Percentiles rank a stretch among this genome's conserved stretches.
Conservation (phyloP, 2,113 vertebrate genomes). For the human region DNA sequence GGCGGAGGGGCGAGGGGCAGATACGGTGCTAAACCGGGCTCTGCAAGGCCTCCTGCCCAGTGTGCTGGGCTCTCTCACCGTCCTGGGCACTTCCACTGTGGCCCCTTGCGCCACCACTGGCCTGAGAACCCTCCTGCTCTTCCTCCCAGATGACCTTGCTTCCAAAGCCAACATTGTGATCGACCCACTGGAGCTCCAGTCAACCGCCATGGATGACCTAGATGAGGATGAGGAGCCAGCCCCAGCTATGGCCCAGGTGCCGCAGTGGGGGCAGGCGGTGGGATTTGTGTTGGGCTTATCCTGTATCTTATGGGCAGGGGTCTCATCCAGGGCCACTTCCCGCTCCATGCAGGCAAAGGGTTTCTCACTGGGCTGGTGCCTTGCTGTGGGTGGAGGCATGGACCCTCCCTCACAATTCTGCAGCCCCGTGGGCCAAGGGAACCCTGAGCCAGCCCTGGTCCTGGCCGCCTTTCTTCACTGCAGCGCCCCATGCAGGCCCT, state of each 20-base stretch:
- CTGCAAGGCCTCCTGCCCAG: background rate
- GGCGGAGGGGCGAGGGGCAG: rapidly evolving
- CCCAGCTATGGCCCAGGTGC: slow-evolving; percentile 90
- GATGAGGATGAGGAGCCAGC: slow-evolving; percentile 94
- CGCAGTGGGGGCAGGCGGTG: background rate
- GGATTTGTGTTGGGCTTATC: background rate
- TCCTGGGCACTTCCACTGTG: rapidly evolving
- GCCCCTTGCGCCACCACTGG: background rate
- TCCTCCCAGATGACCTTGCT: slow-evolving; percentile 92
- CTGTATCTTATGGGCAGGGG: rapidly evolving
- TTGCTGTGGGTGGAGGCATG: background rate
- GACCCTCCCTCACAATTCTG: background rate
- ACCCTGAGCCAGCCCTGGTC: background rate
- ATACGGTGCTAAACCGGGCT: background rate
- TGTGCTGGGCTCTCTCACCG: rapidly evolving
- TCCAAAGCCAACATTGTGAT: slow-evolving; percentile 96
- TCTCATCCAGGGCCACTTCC: background rate
- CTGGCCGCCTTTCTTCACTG: slow-evolving; percentile 54
- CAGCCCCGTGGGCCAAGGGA: background rate
- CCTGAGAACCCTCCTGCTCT: background rate
- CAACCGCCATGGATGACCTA: slow-evolving; percentile 96
- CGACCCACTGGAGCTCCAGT: slow-evolving; percentile 94
- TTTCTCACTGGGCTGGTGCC: background rate
- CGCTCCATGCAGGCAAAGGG: background rate
- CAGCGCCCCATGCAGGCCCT: slow-evolving; percentile 91